Base-by-base conservation (phyloP, 2,888 invertebrate species). In the Ophraella communa region DNA sequence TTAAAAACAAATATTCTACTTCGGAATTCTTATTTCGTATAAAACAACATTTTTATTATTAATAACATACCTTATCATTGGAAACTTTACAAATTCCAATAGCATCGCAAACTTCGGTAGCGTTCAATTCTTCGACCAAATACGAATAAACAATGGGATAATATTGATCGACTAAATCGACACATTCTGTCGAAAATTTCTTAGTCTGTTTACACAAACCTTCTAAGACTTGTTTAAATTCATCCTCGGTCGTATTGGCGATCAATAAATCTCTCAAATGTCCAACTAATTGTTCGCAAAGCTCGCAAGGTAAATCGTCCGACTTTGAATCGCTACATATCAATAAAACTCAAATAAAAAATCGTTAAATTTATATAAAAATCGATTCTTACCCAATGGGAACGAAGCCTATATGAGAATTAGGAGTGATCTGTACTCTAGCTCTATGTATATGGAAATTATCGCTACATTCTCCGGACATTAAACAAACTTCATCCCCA, bases 181-280 rank as follows among this genome's bases (percentile, higher is more conserved):
- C 82, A 76, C 96, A 96, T 84, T 94, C 91, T 1, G 84, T 78
- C 68, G 89, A 86, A 81, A 93, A 94, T 8, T 86, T 84, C 64
- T 88, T 88, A 0, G 91, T 90, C 83, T 94, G 92, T 69, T 91
- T 91, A 84, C 95, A 95, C 3, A 95, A 83, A 65, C 94, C 92
- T 77, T 88, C 84, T 11, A 94, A 78, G 0, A 95, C 89, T 76
- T 86, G 84, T 80, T 91, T 87, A 82, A 95, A 95, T 82, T 95
- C 93, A 0, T 83, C 74, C 80, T 92, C 91, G 0, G 96, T 94
- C 0, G 95, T 94, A 79, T 95, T 94, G 17, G 95, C 90, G 24
- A 93, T 85, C 21, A 96, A 81, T 4, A 94, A 84, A 77, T 95
- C 92, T 66, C 90, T 88, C 71, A 95, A 84, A 81, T 95, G 94